Evolutionary conservation across 2,797 vertebrate genomes (phyloP).

Genomic region (Epinephelus coioides): DNA sequence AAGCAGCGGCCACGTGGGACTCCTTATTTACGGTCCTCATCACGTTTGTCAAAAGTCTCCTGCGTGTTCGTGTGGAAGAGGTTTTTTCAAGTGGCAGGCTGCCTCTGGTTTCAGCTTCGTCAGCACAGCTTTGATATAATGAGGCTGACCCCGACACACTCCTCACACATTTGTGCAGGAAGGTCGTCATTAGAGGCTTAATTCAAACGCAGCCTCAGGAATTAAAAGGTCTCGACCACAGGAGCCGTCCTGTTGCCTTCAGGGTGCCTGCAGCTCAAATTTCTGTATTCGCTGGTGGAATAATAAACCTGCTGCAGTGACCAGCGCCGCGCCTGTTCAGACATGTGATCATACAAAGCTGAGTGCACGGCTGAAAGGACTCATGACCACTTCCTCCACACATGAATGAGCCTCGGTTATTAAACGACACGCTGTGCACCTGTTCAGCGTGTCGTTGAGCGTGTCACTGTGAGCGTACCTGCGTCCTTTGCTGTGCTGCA

Average conservation of each 20-base stretch:
- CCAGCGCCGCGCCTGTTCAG: not conserved
- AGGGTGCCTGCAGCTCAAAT: not conserved
- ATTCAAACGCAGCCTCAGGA: conserved; percentile 11
- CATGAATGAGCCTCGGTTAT: no score
- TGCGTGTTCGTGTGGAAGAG: conserved; percentile 26
- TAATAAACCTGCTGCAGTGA: not conserved
- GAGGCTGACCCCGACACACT: conserved; percentile 52
- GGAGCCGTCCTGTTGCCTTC: not conserved
- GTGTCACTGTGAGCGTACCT: conserved; percentile 82
- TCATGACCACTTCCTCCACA: not conserved
- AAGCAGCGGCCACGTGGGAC: conserved; percentile 40
- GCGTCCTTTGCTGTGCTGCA: conserved; percentile 93
- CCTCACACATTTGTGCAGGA: conserved; percentile 1
- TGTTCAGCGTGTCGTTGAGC: not conserved
- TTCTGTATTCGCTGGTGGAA: not conserved
- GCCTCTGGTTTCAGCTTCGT: conserved; percentile 46
- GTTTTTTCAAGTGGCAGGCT: conserved; percentile 30
- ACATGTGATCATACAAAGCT: not conserved
- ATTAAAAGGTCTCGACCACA: conserved; percentile 6
- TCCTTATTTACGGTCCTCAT: conserved; percentile 62
- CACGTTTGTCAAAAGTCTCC: conserved; percentile 57
- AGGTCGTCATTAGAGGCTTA: conserved; percentile 25
- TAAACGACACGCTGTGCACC: no score
- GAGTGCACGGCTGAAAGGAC: not conserved
- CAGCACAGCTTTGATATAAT: conserved; percentile 70